Conservation (phyloP, 64 coral and sea anemone genomes). For the Stylophora pistillata region DNA sequence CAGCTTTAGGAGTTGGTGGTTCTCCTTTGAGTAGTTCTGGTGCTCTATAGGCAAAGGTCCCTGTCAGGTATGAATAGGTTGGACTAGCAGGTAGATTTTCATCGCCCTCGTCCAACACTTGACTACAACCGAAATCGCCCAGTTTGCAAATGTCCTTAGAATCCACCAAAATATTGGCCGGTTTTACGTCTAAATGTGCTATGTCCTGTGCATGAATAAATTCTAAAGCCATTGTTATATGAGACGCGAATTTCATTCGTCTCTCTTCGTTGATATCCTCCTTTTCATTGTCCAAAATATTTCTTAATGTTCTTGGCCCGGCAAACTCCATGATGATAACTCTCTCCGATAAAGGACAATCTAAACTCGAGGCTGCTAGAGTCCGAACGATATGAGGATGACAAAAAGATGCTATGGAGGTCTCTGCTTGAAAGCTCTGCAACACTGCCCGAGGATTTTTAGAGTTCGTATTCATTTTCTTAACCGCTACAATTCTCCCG, state of each 20-base stretch:
- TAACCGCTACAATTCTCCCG: constrained; percentile 76
- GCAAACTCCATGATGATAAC: constrained; percentile 94
- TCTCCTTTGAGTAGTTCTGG: constrained; percentile 94
- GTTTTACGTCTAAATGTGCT: constrained; percentile 95
- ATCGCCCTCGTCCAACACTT: constrained; percentile 75
- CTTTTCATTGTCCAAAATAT: constrained; percentile 84
- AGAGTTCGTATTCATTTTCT: constrained; percentile 85
- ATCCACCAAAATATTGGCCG: constrained; percentile 87
- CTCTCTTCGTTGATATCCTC: constrained; percentile 70
- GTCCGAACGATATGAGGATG: constrained; percentile 89
- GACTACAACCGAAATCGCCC: constrained; percentile 95
- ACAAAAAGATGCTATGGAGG: constrained; percentile 77
- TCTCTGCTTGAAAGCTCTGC: constrained; percentile 96
- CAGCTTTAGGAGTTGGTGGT: constrained; percentile 78
- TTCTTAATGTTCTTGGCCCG: constrained; percentile 77
- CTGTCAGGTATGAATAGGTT: constrained; percentile 90
- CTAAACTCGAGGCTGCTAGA: constrained; percentile 64
- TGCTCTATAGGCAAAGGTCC: constrained; percentile 93
- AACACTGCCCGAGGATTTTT: constrained; percentile 90
- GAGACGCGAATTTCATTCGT: constrained; percentile 75
- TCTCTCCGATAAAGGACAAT: constrained; percentile 52
- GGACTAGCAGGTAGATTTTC: constrained; percentile 94
- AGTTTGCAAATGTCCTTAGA: constrained; percentile 89
- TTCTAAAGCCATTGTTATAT: constrained; percentile 67
- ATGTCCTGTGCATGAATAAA: constrained; percentile 85